These are phyloP conservation scores for Drosophila yooni DNA, from an alignment of 2,888 invertebrate genomes.

Conservation along the genomic window DNA sequence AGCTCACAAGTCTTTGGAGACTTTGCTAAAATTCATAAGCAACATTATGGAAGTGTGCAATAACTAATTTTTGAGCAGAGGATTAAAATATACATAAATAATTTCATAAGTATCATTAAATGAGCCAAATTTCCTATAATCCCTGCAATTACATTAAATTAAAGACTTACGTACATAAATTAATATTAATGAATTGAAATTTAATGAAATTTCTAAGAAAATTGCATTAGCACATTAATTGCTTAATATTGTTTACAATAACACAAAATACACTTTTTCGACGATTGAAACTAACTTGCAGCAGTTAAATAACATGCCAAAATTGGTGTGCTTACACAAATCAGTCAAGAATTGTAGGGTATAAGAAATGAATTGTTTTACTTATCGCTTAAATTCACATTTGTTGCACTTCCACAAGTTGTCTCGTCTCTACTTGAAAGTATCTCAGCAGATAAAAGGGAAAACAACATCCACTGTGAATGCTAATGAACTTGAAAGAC, in stretches of 20 bases:
- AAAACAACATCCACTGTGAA: slow-evolving; percentile 39
- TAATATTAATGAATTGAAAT: background rate
- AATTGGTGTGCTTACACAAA: background rate
- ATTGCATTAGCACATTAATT: background rate
- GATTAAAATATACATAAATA: background rate
- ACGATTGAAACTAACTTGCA: background rate
- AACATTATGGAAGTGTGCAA: background rate
- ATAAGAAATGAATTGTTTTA: slow-evolving; percentile 13
- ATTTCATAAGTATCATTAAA: background rate
- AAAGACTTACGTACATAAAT: background rate
- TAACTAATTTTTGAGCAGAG: background rate
- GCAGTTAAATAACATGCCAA: background rate
- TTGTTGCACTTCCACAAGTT: slow-evolving; percentile 16
- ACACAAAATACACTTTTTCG: background rate
- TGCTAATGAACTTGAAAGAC: slow-evolving; percentile 57
- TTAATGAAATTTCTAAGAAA: background rate
- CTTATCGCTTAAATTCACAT: slow-evolving; percentile 11
- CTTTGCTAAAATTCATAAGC: background rate
- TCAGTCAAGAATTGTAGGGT: background rate
- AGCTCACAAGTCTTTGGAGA: background rate
- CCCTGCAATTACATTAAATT: background rate
- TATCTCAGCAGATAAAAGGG: slow-evolving; percentile 16
- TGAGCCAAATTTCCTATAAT: background rate
- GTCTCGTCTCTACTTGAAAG: slow-evolving; percentile 10
- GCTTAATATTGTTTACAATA: background rate